Percentiles rank a stretch among this genome's conserved stretches.
Evolutionary conservation across 1,140 invertebrate genomes (phyloP).

Genomic region (Drepana arcuata): DNA sequence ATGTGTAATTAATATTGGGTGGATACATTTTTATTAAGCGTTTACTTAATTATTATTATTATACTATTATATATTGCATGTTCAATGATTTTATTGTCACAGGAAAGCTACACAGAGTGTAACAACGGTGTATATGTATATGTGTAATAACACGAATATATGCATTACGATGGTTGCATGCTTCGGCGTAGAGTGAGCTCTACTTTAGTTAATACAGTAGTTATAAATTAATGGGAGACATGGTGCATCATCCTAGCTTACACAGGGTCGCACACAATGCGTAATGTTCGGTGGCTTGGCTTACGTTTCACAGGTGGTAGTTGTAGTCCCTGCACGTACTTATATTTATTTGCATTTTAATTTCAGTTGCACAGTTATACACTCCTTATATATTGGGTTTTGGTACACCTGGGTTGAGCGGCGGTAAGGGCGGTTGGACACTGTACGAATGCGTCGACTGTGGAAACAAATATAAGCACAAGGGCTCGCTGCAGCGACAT

Average conservation of each 20-base stretch:
- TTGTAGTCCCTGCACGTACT: slow-evolving; percentile 58
- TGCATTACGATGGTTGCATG: slow-evolving; percentile 24
- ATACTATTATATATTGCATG: too few relatives aligned
- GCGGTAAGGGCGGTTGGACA: slow-evolving; percentile 56
- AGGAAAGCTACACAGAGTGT: too few relatives aligned
- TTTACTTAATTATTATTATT: too few relatives aligned
- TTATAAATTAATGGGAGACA: slow-evolving; percentile 67
- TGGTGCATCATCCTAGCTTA: slow-evolving; percentile 66
- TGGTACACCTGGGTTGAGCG: slow-evolving; percentile 48
- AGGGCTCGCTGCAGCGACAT: slow-evolving; percentile 73
- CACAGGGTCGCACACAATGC: slow-evolving; percentile 31
- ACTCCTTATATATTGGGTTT: slow-evolving; percentile 69
- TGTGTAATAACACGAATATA: slow-evolving; percentile 12
- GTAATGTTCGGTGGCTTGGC: slow-evolving; percentile 44
- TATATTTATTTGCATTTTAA: slow-evolving; percentile 65
- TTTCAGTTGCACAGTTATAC: slow-evolving; percentile 70
- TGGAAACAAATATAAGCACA: slow-evolving; percentile 74
- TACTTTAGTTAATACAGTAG: slow-evolving; percentile 39
- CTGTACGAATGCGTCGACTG: slow-evolving; percentile 74
- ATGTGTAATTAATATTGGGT: too few relatives aligned
- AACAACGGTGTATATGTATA: too few relatives aligned
- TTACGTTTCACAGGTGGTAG: slow-evolving; percentile 55
- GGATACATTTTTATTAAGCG: too few relatives aligned
- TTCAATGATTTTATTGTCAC: too few relatives aligned
- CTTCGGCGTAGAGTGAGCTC: slow-evolving; percentile 14